A percentile compares a stretch with the other conserved stretches of the same genome.
phyloP scores from a whole-genome alignment of 2,888 invertebrate genomes.

The Linyphia triangularis region DNA sequence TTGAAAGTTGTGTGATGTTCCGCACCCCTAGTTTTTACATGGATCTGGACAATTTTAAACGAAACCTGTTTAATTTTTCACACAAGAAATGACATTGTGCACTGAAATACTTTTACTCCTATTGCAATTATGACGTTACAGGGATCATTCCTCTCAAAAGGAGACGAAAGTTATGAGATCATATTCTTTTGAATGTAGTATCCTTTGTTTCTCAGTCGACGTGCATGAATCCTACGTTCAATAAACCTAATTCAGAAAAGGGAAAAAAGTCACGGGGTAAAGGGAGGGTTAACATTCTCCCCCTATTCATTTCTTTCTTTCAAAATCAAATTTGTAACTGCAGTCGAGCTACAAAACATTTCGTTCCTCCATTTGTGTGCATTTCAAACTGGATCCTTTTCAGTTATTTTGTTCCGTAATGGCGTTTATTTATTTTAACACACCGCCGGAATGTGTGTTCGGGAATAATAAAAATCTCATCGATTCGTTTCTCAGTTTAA shows the following conservation, averaged over 20 bases:
- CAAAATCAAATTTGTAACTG: slow-evolving; percentile 45
- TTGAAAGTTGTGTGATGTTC: too few relatives aligned
- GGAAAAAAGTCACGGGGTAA: neutral
- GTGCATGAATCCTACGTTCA: neutral
- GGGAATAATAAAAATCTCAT: neutral
- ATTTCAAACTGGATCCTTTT: slow-evolving; percentile 14
- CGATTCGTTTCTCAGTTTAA: slow-evolving; percentile 24
- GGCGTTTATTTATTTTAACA: slow-evolving; percentile 30
- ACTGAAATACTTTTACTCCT: too few relatives aligned
- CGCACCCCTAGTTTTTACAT: too few relatives aligned
- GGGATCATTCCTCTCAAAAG: too few relatives aligned
- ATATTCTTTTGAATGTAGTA: too few relatives aligned
- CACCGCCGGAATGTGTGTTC: neutral
- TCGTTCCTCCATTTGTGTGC: slow-evolving; percentile 4
- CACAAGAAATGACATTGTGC: too few relatives aligned
- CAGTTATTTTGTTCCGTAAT: neutral
- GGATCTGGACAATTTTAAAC: too few relatives aligned
- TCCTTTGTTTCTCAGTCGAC: too few relatives aligned
- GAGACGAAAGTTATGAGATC: neutral
- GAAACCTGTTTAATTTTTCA: too few relatives aligned
- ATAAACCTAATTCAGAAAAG: slow-evolving; percentile 31
- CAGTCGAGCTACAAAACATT: slow-evolving; percentile 5
- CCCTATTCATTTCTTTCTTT: slow-evolving; percentile 36
- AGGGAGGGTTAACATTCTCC: neutral
- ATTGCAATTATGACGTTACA: too few relatives aligned